phyloP scores from a whole-genome alignment of 2,797 vertebrate genomes.

The Tragelaphus oryx region DNA sequence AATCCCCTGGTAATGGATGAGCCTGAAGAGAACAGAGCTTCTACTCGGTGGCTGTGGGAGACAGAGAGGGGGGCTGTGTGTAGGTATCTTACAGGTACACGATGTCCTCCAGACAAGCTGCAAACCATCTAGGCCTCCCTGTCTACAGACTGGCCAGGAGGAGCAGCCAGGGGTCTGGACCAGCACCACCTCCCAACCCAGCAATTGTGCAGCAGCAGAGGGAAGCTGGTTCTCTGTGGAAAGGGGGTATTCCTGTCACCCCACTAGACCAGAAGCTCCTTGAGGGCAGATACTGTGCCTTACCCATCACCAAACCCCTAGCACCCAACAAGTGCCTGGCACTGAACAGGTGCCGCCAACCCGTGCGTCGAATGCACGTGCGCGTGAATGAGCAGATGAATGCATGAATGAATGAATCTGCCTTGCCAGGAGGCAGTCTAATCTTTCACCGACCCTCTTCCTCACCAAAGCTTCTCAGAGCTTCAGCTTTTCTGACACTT shows the following conservation, averaged over 20 bases:
- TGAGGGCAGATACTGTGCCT: slow-evolving; percentile 37
- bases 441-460: background rate
- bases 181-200: background rate
- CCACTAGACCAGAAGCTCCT: background rate
- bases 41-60: background rate
- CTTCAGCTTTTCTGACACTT: background rate
- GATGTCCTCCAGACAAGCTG: background rate
- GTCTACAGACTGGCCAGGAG: background rate
- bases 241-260: background rate
- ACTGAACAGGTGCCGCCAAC: background rate
- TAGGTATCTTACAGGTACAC: background rate
- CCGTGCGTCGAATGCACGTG: background rate
- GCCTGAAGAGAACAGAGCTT: background rate
- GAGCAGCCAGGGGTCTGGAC: rapidly evolving
- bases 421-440: background rate
- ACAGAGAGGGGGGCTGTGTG: background rate
- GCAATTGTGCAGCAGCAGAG: background rate
- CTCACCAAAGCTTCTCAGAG: background rate
- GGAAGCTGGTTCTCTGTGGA: background rate
- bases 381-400: rapidly evolving
- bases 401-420: rapidly evolving
- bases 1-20: background rate
- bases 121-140: background rate
- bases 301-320: background rate
- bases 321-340: background rate